phyloP scores from a whole-genome alignment of 2,797 vertebrate genomes.

The Carduelis carduelis region DNA sequence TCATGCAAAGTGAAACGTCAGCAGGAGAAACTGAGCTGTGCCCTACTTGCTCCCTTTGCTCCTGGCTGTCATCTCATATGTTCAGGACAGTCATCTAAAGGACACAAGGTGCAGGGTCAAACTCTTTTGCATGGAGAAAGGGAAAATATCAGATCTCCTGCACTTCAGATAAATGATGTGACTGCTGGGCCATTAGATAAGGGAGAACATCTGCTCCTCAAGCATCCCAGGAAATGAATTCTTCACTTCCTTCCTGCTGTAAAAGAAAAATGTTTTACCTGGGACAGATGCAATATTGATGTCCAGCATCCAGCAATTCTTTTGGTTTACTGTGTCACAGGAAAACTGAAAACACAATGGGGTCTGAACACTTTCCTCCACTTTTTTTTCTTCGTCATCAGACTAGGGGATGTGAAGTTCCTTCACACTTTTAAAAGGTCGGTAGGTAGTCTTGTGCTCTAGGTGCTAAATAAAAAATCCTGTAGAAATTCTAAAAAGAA shows the following conservation, averaged over 20 bases:
- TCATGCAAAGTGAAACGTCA: slow-evolving; percentile 30
- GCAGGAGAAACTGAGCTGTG: slow-evolving; percentile 40
- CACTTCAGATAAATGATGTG: neutral
- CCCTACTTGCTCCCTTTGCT: neutral
- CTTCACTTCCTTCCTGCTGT: neutral
- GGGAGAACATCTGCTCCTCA: neutral
- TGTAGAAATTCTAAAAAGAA: neutral
- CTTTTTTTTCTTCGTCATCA: neutral
- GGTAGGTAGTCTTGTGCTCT: neutral
- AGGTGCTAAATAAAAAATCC: neutral
- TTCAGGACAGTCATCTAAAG: neutral
- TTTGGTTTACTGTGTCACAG: neutral
- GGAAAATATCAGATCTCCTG: neutral
- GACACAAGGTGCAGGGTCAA: neutral
- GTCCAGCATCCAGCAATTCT: neutral
- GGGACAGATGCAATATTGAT: neutral
- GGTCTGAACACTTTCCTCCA: neutral
- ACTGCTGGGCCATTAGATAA: neutral
- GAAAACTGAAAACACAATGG: neutral
- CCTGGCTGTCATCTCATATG: neutral
- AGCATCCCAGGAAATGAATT: neutral
- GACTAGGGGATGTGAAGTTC: neutral
- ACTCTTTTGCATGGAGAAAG: slow-evolving; percentile 16
- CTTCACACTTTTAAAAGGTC: neutral
- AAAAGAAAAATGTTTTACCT: neutral